Evolutionary conservation across 2,113 vertebrate species (phyloP).

Genomic region (Alces alces): DNA sequence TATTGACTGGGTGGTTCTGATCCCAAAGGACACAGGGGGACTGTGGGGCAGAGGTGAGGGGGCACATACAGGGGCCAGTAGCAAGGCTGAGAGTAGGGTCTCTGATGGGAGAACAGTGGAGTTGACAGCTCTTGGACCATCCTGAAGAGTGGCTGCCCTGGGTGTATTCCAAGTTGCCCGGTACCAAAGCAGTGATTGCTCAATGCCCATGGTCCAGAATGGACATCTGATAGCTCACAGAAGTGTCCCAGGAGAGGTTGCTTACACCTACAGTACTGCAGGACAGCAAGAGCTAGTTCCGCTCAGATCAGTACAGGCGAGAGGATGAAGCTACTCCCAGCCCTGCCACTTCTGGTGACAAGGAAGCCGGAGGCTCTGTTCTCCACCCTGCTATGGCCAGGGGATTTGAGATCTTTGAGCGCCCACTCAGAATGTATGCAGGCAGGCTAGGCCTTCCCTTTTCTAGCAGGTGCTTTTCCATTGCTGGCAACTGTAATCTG

Average conservation of each 20-base stretch:
- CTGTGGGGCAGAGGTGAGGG: fast-evolving
- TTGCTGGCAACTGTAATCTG: background rate
- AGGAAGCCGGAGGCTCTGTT: background rate
- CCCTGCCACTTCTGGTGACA: background rate
- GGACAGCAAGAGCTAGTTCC: background rate
- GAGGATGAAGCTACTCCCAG: background rate
- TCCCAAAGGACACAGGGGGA: background rate
- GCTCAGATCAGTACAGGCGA: background rate
- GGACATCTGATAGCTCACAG: background rate
- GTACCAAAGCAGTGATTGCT: background rate
- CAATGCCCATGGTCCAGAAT: background rate
- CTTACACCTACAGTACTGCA: background rate
- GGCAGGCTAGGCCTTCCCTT: background rate
- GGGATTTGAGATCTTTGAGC: background rate
- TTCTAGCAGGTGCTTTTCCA: background rate
- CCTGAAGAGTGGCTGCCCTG: fast-evolving
- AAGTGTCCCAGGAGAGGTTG: background rate
- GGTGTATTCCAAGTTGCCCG: background rate
- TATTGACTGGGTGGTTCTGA: background rate
- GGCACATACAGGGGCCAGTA: background rate
- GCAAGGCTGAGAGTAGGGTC: background rate
- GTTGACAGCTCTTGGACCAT: background rate
- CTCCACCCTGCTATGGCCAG: background rate
- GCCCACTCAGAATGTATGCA: background rate
- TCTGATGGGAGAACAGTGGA: background rate